These are phyloP conservation scores for Oligia latruncula DNA, from an alignment of 2,888 invertebrate genomes.

Conservation along the genomic window DNA sequence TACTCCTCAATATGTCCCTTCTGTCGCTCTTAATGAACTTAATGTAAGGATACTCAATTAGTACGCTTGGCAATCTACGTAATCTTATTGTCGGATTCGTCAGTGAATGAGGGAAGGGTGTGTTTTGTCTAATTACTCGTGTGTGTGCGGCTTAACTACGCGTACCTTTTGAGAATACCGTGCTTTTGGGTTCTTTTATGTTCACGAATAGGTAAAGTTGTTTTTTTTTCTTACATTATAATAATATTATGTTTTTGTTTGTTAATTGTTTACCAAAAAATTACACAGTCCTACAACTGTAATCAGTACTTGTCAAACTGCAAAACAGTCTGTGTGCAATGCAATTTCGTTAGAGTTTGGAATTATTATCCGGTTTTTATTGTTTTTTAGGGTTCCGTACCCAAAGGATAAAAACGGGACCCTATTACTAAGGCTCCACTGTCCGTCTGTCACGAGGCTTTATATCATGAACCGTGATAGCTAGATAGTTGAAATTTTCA, in stretches of 20 bases:
- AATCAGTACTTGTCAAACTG: too few species aligned
- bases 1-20: conserved; percentile 64
- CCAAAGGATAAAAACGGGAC: too few species aligned
- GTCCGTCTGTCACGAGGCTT: too few species aligned
- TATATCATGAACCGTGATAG: too few species aligned
- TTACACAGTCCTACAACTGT: too few species aligned
- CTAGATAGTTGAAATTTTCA: too few species aligned
- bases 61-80: conserved; percentile 65
- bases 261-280: too few species aligned
- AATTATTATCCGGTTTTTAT: background rate
- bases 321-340: too few species aligned
- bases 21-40: conserved; percentile 67
- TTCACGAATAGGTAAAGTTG: background rate
- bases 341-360: background rate
- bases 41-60: conserved; percentile 68
- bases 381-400: too few species aligned
- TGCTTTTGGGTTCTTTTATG: conserved; percentile 8
- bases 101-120: conserved; percentile 49
- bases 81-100: conserved; percentile 65
- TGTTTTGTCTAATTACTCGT: conserved; percentile 57
- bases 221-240: background rate
- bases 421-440: too few species aligned
- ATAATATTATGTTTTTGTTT: too few species aligned
- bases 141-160: conserved; percentile 13
- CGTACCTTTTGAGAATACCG: background rate